phyloP scores from a whole-genome alignment of 2,888 invertebrate species.

The Dolomedes plantarius region DNA sequence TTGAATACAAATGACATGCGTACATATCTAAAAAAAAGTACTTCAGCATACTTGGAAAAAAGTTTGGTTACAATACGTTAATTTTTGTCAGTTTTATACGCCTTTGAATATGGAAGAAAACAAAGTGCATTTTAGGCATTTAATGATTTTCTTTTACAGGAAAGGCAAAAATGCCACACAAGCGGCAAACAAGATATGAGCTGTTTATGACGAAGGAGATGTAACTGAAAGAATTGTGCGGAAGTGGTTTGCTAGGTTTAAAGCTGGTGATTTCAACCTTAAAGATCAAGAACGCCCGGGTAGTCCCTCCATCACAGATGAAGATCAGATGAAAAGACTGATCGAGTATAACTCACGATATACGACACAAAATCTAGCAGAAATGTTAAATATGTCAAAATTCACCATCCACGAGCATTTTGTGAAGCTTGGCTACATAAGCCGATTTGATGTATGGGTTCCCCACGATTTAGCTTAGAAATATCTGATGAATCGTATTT shows the following conservation, averaged over 20 bases:
- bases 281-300: not conserved
- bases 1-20: too few species aligned
- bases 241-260: slow-evolving; percentile 19
- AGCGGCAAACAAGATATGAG: too few species aligned
- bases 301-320: slow-evolving; percentile 4
- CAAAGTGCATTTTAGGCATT: too few species aligned
- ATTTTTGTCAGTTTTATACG: too few species aligned
- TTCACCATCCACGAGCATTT: slow-evolving; percentile 23
- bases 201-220: too few species aligned
- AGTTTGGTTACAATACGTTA: too few species aligned
- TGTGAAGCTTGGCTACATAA: slow-evolving; percentile 28
- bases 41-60: too few species aligned
- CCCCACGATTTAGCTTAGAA: slow-evolving; percentile 22
- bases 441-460: slow-evolving; percentile 30
- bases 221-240: too few species aligned
- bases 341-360: slow-evolving; percentile 13
- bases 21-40: too few species aligned
- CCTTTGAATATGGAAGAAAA: too few species aligned
- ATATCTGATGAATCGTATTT: slow-evolving; percentile 13
- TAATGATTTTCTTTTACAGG: too few species aligned
- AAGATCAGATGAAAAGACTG: slow-evolving; percentile 24
- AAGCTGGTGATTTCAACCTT: slow-evolving; percentile 8
- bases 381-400: slow-evolving; percentile 27
- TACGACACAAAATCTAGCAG: not conserved
- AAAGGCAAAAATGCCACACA: too few species aligned